These are phyloP conservation scores for Hyperoplus immaculatus DNA, from an alignment of 2,797 vertebrate genomes.

Conservation along the genomic window DNA sequence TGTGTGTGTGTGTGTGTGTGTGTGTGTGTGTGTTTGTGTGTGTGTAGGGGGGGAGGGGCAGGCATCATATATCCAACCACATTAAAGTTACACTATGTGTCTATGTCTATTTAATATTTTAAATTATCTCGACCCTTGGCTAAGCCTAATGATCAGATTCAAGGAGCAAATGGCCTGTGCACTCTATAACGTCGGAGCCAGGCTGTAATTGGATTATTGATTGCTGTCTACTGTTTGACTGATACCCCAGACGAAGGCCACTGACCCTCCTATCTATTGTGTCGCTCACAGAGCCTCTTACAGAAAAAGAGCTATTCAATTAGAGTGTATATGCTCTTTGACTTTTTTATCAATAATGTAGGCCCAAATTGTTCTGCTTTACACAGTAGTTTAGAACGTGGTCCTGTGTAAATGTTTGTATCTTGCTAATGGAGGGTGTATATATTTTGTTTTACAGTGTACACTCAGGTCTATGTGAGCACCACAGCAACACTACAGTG, in stretches of 20 bases:
- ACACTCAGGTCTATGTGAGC: conserved; percentile 6
- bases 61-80: not conserved
- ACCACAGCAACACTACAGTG: not conserved
- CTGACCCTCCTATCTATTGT: conserved; percentile 39
- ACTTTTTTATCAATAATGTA: conserved; percentile 16
- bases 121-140: not conserved
- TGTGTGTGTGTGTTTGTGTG: not conserved
- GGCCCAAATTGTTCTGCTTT: conserved; percentile 21
- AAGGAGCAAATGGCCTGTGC: conserved; percentile 35
- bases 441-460: conserved; percentile 17
- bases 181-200: conserved; percentile 40
- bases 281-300: conserved; percentile 28
- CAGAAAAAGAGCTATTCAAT: conserved; percentile 36
- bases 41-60: not conserved
- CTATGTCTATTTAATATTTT: not conserved
- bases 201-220: conserved; percentile 76
- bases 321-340: conserved; percentile 27
- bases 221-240: conserved; percentile 65
- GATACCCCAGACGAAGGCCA: conserved; percentile 54
- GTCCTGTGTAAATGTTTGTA: conserved; percentile 17
- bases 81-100: conserved; percentile 14
- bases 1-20: not conserved
- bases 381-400: conserved; percentile 13
- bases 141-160: not conserved
- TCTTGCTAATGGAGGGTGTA: conserved; percentile 10